phyloP scores from a whole-genome alignment of 2,888 invertebrate genomes.

The Erebia aethiops region DNA sequence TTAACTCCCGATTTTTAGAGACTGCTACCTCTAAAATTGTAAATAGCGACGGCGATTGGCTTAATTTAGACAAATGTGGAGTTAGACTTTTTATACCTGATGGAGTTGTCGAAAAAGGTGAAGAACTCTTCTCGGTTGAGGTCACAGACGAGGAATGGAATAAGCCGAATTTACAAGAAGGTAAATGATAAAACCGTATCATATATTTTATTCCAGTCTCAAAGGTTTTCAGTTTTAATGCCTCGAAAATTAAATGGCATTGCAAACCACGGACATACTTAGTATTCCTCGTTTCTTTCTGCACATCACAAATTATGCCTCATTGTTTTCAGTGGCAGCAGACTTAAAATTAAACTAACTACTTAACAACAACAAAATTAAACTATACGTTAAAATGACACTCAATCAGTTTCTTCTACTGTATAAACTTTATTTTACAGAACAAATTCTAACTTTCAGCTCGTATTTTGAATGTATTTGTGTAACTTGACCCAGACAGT shows the following conservation, averaged over 20 bases:
- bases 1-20: constrained; percentile 58
- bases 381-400: no score
- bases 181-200: constrained; percentile 52
- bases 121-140: constrained; percentile 93
- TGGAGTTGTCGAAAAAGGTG: constrained; percentile 91
- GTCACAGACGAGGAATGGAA: constrained; percentile 96
- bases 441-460: neutral
- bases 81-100: constrained; percentile 94
- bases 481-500: constrained; percentile 24
- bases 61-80: constrained; percentile 88
- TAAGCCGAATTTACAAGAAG: constrained; percentile 91
- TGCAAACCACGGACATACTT: no score
- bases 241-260: no score
- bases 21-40: constrained; percentile 78
- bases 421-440: neutral
- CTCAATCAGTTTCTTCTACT: no score
- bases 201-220: no score
- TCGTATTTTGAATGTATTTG: neutral
- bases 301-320: neutral
- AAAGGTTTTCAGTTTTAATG: no score
- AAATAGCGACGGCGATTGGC: constrained; percentile 83
- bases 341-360: neutral
- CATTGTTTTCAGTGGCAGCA: no score
- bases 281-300: neutral
- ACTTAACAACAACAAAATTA: no score